Base-by-base conservation (phyloP, 1,140 invertebrate genomes). In the Panagrolaimus sp. region DNA sequence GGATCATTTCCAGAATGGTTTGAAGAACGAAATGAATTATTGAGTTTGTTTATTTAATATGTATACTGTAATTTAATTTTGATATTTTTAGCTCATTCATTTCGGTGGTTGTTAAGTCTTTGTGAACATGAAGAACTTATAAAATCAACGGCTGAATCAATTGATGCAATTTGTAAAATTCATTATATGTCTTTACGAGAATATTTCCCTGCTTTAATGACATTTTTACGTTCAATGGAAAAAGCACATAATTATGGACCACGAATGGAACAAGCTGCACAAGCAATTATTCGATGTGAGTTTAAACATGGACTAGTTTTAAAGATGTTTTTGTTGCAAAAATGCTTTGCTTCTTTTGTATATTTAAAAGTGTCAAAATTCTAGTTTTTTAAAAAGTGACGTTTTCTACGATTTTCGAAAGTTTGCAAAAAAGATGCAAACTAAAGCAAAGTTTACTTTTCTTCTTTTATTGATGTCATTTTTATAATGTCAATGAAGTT, bases 1-100 rank as follows among this genome's bases (percentile, higher is more conserved):
- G 94, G 93, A 6, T 93, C 96, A 85, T 86, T 98, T 21, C 90
- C 91, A 77, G 92, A 96, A 81, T 98, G 95, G 95, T 90, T 98
- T 47, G 90, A 94, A 78, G 88, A 88, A 83, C 92, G 97, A 86
- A 87, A 90, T 0, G 87, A 89, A 69, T 88, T 89, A 32, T 83
- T 94, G 77, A 88, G 89, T 89, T 85, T 84, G 69, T 70, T 32
- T 63, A 47, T 28, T 58, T 58, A 21, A 58, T 26, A 5, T n/a
- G 21, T n/a, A 12, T 12, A 3, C 52, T 8, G 12, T 21, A 26
- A 12, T 2, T 58, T 21, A 9, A 0, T n/a, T 0, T 17, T 0
- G 14, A 58, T 21, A 17, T 43, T 74, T 78, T 66, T 66, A 78
- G 76, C 26, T 15, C 66, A 64, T 2, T 55, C 67, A 17, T 17